A percentile compares a stretch with the other conserved stretches of the same genome.
These are phyloP conservation scores for Pycnomerus fuliginosus DNA, from an alignment of 2,888 invertebrate genomes.

Conservation along the genomic window DNA sequence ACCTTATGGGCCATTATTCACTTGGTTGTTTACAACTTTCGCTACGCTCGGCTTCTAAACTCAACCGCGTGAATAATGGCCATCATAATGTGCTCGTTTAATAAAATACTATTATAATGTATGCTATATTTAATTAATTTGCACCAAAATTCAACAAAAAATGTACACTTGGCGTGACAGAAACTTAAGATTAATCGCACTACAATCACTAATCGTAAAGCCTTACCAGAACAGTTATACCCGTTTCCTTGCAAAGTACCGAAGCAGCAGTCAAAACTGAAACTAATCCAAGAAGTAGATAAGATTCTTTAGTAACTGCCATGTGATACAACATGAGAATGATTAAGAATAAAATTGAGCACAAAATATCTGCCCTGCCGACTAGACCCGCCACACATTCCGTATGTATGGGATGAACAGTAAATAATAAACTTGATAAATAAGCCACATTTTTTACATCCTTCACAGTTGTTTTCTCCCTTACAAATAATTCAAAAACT, in stretches of 20 bases:
- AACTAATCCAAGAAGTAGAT: constrained; percentile 36
- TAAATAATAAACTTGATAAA: constrained; percentile 73
- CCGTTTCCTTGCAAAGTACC: constrained; percentile 92
- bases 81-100: too few relatives aligned
- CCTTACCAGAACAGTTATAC: constrained; percentile 85
- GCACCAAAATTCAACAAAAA: too few relatives aligned
- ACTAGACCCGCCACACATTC: constrained; percentile 93
- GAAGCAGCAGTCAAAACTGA: constrained; percentile 61
- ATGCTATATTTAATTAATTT: too few relatives aligned
- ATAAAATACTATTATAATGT: too few relatives aligned
- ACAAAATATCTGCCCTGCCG: constrained; percentile 88
- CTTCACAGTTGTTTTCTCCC: constrained; percentile 36
- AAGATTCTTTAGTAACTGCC: constrained; percentile 42
- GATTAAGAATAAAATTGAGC: constrained; percentile 73
- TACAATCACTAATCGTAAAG: too few relatives aligned
- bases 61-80: too few relatives aligned
- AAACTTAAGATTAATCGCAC: too few relatives aligned
- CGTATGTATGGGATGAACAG: constrained; percentile 90
- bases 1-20: too few relatives aligned
- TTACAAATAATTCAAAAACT: constrained; percentile 51
- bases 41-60: too few relatives aligned
- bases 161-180: too few relatives aligned
- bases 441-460: constrained; percentile 56
- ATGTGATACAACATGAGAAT: constrained; percentile 67
- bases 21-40: too few relatives aligned